phyloP scores from a whole-genome alignment of 2,113 vertebrate species.

The Cryptoleucopteryx plumbea region DNA sequence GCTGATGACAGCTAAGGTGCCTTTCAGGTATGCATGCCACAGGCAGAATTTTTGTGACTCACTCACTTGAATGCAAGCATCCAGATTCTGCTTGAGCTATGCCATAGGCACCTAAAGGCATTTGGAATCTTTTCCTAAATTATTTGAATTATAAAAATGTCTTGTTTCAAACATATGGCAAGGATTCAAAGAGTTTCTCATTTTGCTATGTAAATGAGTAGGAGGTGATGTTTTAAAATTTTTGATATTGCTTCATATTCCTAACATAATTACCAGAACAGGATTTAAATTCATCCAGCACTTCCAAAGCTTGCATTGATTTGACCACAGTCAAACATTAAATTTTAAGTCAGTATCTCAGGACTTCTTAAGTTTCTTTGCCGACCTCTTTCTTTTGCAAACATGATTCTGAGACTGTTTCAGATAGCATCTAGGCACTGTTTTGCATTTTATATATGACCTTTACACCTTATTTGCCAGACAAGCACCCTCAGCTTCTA shows the following conservation, averaged over 20 bases:
- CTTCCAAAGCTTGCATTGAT: background rate
- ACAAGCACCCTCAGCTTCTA: background rate
- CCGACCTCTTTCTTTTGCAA: background rate
- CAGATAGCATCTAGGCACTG: background rate
- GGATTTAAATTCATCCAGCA: background rate
- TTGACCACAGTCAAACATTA: background rate
- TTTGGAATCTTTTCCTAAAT: background rate
- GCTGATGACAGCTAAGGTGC: slow-evolving; percentile 49
- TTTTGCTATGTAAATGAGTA: background rate
- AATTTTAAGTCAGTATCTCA: background rate
- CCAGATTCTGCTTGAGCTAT: background rate
- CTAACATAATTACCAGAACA: background rate
- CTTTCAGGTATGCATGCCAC: slow-evolving; percentile 50
- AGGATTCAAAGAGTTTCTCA: background rate
- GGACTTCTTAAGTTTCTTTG: background rate
- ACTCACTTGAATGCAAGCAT: background rate
- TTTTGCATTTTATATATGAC: background rate
- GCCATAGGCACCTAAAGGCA: background rate
- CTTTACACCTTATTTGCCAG: background rate
- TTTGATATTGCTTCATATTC: background rate
- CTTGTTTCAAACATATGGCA: background rate
- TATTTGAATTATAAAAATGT: background rate
- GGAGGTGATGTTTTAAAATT: background rate
- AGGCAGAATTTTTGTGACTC: slow-evolving; percentile 40
- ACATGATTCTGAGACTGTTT: background rate